phyloP scores from a whole-genome alignment of 2,113 vertebrate genomes.

The Plestiodon gilberti region DNA sequence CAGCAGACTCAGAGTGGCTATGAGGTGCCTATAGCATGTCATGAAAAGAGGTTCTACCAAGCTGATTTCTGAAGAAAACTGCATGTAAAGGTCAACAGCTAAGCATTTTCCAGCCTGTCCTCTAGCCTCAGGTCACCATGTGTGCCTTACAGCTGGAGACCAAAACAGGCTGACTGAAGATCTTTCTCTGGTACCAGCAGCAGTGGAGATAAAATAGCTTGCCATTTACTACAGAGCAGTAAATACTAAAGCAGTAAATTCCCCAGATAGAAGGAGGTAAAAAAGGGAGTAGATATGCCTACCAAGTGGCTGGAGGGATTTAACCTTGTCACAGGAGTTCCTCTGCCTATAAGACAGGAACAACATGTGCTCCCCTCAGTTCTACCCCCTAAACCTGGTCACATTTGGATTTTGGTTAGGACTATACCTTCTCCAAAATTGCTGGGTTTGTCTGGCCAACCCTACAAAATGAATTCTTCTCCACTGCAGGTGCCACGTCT shows the following conservation, averaged over 20 bases:
- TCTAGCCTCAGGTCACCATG: neutral
- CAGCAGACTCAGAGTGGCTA: neutral
- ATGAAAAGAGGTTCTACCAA: neutral
- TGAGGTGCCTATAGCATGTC: neutral
- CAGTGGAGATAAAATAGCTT: neutral
- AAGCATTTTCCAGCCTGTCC: neutral
- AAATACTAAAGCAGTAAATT: neutral
- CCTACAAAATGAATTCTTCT: neutral
- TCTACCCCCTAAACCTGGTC: neutral
- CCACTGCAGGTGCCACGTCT: neutral
- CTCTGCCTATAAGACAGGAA: neutral
- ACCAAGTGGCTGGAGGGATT: neutral
- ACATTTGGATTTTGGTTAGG: neutral
- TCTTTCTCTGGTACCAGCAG: neutral
- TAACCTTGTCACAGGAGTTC: neutral
- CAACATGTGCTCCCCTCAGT: neutral
- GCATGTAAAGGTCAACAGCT: neutral
- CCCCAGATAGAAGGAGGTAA: fast-evolving
- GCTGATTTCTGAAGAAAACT: neutral
- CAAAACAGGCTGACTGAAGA: neutral
- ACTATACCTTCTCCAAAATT: neutral
- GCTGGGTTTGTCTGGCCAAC: neutral
- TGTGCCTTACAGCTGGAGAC: neutral
- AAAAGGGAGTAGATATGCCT: neutral
- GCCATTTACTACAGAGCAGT: neutral